Conservation (phyloP, 2,797 vertebrate genomes). For the Melanotaenia boesemani region DNA sequence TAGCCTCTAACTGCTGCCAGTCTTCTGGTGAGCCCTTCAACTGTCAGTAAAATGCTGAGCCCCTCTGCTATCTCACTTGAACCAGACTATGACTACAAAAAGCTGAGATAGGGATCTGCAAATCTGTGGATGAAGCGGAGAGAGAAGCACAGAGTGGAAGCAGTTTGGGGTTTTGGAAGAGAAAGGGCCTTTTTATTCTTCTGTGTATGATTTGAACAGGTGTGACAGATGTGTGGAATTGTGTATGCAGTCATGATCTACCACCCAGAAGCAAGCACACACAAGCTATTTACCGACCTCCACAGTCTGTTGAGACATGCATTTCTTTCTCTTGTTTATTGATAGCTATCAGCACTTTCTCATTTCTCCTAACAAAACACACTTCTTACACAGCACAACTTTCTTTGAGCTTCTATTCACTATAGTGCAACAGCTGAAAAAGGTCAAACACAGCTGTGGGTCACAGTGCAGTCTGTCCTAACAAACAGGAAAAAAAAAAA, state of each 20-base stretch:
- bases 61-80: constrained; percentile 49
- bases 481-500: constrained; percentile 3
- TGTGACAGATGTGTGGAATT: constrained; percentile 66
- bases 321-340: constrained; percentile 66
- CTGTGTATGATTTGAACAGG: constrained; percentile 64
- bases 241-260: constrained; percentile 44
- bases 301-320: constrained; percentile 61
- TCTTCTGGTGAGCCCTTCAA: constrained; percentile 30
- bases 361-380: constrained; percentile 67
- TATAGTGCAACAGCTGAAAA: constrained; percentile 63
- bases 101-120: constrained; percentile 60
- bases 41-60: constrained; percentile 44
- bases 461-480: constrained; percentile 17
- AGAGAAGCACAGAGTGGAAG: constrained; percentile 28
- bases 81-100: constrained; percentile 48
- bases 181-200: constrained; percentile 61
- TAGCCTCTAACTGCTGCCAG: constrained; percentile 35
- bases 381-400: constrained; percentile 40
- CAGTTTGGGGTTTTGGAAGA: constrained; percentile 20
- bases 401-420: constrained; percentile 50
- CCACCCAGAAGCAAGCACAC: constrained; percentile 66
- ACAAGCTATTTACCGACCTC: constrained; percentile 19
- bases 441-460: constrained; percentile 69
- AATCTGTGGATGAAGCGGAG: constrained; percentile 44
- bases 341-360: constrained; percentile 79